phyloP scores from a whole-genome alignment of 2,113 vertebrate species.

The Rattus norvegicus region GRCr8 NC_086021.1:113554001-113554500 shows the following conservation, averaged over 20 bases:
- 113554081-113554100: not conserved
- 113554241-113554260: not conserved
- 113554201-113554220: not conserved
- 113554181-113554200: not conserved
- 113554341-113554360: not conserved
- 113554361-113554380: not conserved
- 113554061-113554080: not conserved
- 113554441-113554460: not conserved
- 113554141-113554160: not conserved
- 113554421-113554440: not conserved
- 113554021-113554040: conserved; percentile 12
- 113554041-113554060: not conserved
- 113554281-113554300: not conserved
- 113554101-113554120: not conserved
- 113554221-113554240: not conserved
- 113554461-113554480: not conserved
- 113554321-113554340: not conserved
- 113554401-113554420: not conserved
- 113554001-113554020: not conserved
- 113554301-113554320: not conserved
- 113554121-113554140: not conserved
- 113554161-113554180: not conserved
- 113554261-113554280: not conserved
- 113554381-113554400: not conserved
- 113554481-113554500: not conserved